Percentiles rank a stretch among this genome's conserved stretches.
Conservation (phyloP, 2,113 vertebrate genomes). For the Baryphthengus martii region DNA sequence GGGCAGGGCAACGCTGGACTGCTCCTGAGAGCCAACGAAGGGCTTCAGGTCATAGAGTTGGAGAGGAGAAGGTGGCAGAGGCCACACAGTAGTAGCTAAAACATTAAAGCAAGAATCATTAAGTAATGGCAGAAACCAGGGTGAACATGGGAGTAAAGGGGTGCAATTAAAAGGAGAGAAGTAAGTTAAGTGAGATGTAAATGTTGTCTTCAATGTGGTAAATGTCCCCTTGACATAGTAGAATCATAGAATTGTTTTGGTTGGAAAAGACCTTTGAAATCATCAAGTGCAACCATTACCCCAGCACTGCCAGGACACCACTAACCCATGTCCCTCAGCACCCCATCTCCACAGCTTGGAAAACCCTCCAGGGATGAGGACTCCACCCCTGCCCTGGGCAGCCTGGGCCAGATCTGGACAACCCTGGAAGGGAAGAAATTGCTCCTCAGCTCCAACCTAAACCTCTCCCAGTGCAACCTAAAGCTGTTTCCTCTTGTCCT, state of each 20-base stretch:
- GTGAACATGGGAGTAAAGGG: background rate
- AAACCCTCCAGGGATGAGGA: too few relatives aligned
- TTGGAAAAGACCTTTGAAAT: too few relatives aligned
- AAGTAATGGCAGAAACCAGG: background rate
- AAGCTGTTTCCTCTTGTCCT: background rate
- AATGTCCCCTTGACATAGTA: background rate
- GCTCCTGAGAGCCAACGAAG: background rate
- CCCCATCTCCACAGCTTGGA: too few relatives aligned
- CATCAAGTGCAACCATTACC: too few relatives aligned
- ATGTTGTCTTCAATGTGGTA: too few relatives aligned
- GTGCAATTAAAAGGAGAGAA: background rate
- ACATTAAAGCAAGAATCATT: background rate
- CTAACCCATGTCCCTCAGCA: too few relatives aligned
- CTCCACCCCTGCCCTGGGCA: background rate
- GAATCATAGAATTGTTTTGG: background rate
- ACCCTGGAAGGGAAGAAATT: background rate
- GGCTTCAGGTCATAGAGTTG: background rate
- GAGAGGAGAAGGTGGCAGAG: background rate
- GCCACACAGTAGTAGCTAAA: fast-evolving
- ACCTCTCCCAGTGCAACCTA: background rate
- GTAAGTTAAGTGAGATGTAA: background rate
- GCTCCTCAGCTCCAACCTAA: background rate
- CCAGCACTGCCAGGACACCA: background rate
- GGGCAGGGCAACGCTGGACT: background rate
- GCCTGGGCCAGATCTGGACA: too few relatives aligned